Evolutionary conservation across 2,113 vertebrate genomes (phyloP).

Genomic region (Picathartes gymnocephalus): DNA sequence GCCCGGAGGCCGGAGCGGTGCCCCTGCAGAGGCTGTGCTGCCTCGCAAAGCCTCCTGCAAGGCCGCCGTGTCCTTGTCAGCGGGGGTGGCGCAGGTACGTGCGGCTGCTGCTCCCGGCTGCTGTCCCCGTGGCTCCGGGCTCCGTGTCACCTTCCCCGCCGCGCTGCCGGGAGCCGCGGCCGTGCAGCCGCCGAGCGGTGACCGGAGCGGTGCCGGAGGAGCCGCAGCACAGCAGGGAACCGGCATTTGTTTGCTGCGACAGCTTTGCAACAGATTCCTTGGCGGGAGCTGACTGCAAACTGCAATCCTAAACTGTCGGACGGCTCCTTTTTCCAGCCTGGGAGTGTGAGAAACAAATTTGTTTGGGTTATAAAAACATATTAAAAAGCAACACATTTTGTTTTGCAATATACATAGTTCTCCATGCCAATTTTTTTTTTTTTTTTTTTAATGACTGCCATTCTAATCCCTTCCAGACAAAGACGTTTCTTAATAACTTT

Average conservation of each 20-base stretch:
- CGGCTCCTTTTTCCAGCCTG: constrained; percentile 69
- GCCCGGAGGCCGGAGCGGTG: fast-evolving
- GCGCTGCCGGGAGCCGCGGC: background rate
- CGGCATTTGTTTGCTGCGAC: constrained; percentile 18
- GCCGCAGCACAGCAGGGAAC: constrained; percentile 32
- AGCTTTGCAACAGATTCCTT: constrained; percentile 54
- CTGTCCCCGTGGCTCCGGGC: background rate
- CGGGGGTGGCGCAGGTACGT: background rate
- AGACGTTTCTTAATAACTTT: constrained; percentile 29
- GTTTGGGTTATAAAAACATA: constrained; percentile 77
- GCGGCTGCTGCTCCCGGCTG: background rate
- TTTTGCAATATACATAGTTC: constrained; percentile 75
- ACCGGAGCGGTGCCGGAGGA: background rate
- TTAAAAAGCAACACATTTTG: constrained; percentile 79
- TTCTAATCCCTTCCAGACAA: constrained; percentile 60
- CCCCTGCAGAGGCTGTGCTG: background rate
- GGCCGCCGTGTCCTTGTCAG: constrained; percentile 8
- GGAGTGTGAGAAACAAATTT: constrained; percentile 79
- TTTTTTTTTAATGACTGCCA: constrained; percentile 43
- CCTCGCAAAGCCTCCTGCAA: background rate
- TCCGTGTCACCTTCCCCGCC: background rate
- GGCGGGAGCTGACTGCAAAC: constrained; percentile 60
- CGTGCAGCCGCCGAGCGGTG: background rate
- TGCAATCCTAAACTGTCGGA: constrained; percentile 66
- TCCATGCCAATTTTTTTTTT: constrained; percentile 68